Evolutionary conservation across 2,797 vertebrate species (phyloP).

Genomic region (Notamacropus eugenii): DNA sequence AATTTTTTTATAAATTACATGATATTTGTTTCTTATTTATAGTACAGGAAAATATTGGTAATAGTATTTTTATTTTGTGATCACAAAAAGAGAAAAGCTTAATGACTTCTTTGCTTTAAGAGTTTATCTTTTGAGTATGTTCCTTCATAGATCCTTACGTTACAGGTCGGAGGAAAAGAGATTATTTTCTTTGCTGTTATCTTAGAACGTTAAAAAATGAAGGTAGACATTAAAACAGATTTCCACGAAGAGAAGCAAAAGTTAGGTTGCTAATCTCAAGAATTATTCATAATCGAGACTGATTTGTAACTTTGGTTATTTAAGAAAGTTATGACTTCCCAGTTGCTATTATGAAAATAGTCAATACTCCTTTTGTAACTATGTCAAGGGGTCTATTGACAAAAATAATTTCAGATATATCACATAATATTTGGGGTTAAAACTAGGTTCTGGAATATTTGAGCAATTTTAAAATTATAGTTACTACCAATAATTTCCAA

Average conservation of each 20-base stretch:
- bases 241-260: constrained; percentile 27
- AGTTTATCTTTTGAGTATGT: constrained; percentile 52
- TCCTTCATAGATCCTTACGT: constrained; percentile 43
- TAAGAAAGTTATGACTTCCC: constrained; percentile 22
- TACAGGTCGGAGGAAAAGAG: constrained; percentile 24
- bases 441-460: constrained; percentile 72
- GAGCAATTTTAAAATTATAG: constrained; percentile 54
- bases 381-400: constrained; percentile 22
- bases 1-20: background rate
- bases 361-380: background rate
- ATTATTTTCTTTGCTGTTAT: constrained; percentile 32
- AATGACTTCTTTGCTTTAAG: constrained; percentile 23
- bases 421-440: constrained; percentile 56
- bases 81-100: background rate
- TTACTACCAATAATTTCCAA: constrained; percentile 71
- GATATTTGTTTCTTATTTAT: constrained; percentile 1
- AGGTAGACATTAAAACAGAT: constrained; percentile 42
- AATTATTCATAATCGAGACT: constrained; percentile 32
- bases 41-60: constrained; percentile 11
- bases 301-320: constrained; percentile 34
- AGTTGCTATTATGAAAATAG: constrained; percentile 46
- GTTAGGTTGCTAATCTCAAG: constrained; percentile 12
- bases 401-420: constrained; percentile 50
- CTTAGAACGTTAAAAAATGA: constrained; percentile 44
- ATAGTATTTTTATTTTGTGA: constrained; percentile 23